A percentile compares a stretch with the other conserved stretches of the same genome.
These are phyloP conservation scores for Smutsia gigantea DNA, from an alignment of 2,797 vertebrate genomes.

Conservation along the genomic window DNA sequence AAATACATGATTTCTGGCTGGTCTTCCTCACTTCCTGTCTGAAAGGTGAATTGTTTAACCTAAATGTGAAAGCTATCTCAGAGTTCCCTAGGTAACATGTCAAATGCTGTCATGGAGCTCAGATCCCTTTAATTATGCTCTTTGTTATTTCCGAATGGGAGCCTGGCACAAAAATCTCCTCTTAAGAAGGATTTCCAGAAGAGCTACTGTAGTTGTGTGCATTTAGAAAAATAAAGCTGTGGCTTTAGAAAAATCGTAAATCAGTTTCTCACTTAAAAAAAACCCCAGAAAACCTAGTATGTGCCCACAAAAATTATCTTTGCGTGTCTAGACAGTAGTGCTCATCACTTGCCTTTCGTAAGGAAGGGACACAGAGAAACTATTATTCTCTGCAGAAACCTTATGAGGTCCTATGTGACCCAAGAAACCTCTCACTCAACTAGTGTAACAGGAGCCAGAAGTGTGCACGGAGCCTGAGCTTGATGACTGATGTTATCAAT, in stretches of 20 bases:
- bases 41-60: slow-evolving; percentile 30
- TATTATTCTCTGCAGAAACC: slow-evolving; percentile 8
- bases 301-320: slow-evolving; percentile 64
- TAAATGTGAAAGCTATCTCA: background rate
- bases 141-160: slow-evolving; percentile 55
- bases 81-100: slow-evolving; percentile 46
- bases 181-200: slow-evolving; percentile 56
- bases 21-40: background rate
- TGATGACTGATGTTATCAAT: background rate
- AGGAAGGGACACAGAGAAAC: slow-evolving; percentile 60
- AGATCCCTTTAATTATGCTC: slow-evolving; percentile 44
- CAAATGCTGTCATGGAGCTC: slow-evolving; percentile 14
- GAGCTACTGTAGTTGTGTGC: background rate
- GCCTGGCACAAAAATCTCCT: background rate
- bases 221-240: background rate
- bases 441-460: slow-evolving; percentile 64
- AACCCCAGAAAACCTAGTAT: background rate
- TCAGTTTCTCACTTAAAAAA: slow-evolving; percentile 32
- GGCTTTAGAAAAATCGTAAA: slow-evolving; percentile 57
- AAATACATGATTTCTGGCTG: background rate
- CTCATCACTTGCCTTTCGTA: background rate
- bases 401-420: slow-evolving; percentile 58
- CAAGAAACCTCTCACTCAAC: background rate
- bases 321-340: slow-evolving; percentile 62
- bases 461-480: background rate